Base-by-base conservation (phyloP, 2,888 invertebrate species). In the Plusia festucae region DNA sequence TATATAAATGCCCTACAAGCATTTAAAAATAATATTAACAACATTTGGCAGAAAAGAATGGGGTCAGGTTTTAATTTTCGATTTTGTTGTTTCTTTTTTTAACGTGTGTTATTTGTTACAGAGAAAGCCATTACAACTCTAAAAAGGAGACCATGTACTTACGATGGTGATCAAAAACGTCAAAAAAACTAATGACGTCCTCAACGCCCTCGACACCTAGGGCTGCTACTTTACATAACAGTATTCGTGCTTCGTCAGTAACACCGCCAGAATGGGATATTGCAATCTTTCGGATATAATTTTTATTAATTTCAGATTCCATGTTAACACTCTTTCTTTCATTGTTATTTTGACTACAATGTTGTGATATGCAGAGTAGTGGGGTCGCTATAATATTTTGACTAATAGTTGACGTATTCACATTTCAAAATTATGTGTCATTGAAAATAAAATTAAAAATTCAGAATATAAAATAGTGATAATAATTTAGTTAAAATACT, bases 231-330 rank as follows among this genome's bases (percentile, higher is more conserved):
- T 90, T 91, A 92, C 91, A 85, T 88, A 92, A 91, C 93, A 94
- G 93, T 93, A 94, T 94, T 94, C 91, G 91, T 91, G 90, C 93
- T 92, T 93, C 90, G 84, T 90, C 92, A 90, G 91, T 89, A 87
- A 91, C 88, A 87, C 92, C 90, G 89, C 92, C 91, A 91, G 93
- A 92, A 92, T 92, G 92, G 92, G 91, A 86, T 83, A 88, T 85
- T 91, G 92, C 91, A 93, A 93, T 92, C 77, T 76, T 79, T 80
- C 78, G 80, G 80, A 80, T 78, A 70, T 53, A 53, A 62, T 68
- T 67, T 73, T 73, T 64, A 54, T 63, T 63, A 81, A 65, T 78
- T 81, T 81, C 68, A 74, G 75, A 65, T 72, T 73, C 64, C 74
- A 70, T 59, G 70, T 73, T 66, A 65, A 69, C 65, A 70, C 64